These are phyloP conservation scores for Dolichotis patagonum DNA, from an alignment of 2,113 vertebrate genomes.

Conservation along the genomic window DNA sequence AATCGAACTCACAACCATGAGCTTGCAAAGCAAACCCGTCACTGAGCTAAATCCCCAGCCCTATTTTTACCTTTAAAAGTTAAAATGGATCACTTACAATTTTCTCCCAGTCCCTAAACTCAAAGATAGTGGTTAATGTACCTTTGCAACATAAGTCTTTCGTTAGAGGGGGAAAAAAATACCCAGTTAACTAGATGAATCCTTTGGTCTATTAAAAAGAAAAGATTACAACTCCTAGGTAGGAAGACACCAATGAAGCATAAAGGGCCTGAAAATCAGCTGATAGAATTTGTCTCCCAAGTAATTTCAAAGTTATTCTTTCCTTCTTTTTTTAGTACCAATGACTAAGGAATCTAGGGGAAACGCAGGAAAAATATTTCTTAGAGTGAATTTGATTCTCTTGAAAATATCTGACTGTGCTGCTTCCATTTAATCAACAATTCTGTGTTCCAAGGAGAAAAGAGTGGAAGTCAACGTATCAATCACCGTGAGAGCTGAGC, in stretches of 20 bases:
- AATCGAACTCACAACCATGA: too few relatives aligned
- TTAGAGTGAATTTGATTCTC: conserved; percentile 35
- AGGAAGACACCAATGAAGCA: not conserved
- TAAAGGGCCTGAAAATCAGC: conserved; percentile 16
- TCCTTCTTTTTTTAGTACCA: not conserved
- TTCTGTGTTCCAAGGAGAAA: conserved; percentile 26
- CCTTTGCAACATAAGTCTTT: conserved; percentile 1
- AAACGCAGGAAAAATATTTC: not conserved
- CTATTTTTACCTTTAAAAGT: conserved; percentile 50
- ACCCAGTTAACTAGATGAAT: not conserved
- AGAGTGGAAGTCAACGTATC: not conserved
- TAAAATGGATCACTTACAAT: conserved; percentile 11
- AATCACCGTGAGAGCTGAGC: not conserved
- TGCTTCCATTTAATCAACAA: conserved; percentile 30
- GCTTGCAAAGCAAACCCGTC: too few relatives aligned
- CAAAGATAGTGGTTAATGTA: conserved; percentile 14
- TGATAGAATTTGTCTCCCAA: conserved; percentile 49
- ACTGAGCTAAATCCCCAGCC: too few relatives aligned
- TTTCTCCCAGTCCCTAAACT: conserved; percentile 47
- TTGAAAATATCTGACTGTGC: not conserved
- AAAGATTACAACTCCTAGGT: not conserved
- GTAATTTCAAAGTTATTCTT: conserved; percentile 55
- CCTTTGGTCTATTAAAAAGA: conserved; percentile 8
- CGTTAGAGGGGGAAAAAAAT: not conserved
- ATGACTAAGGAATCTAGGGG: not conserved